Conservation (phyloP, 1,140 invertebrate species). For the Coptotermes formosanus region DNA sequence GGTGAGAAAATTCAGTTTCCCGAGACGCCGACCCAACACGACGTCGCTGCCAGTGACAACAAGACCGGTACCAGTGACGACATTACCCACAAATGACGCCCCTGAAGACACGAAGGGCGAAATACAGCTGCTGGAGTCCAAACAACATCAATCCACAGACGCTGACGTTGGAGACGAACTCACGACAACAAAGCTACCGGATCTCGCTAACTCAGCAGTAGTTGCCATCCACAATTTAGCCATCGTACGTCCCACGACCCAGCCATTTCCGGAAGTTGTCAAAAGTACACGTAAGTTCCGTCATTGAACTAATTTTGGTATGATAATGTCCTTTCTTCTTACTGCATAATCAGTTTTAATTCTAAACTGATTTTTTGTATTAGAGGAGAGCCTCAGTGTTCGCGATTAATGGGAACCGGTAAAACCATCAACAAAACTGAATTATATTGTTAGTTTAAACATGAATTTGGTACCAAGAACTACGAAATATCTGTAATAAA, state of each 20-base stretch:
- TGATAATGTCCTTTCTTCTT: no score
- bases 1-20: background rate
- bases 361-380: no score
- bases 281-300: background rate
- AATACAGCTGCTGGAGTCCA: background rate
- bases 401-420: no score
- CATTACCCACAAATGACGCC: constrained; percentile 22
- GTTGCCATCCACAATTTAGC: constrained; percentile 43
- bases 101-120: constrained; percentile 20
- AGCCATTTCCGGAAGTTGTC: background rate
- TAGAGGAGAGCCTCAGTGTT: no score
- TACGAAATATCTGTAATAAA: no score
- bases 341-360: no score
- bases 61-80: background rate
- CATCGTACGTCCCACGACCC: constrained; percentile 34
- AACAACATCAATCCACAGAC: background rate
- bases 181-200: constrained; percentile 32
- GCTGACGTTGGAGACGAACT: background rate
- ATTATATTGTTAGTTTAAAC: no score
- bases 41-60: background rate
- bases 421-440: no score
- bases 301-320: no score
- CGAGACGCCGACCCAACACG: background rate
- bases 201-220: constrained; percentile 42
- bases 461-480: no score